These are phyloP conservation scores for Nothobranchius kuhntae DNA, from an alignment of 2,113 vertebrate genomes.

Conservation along the genomic window DNA sequence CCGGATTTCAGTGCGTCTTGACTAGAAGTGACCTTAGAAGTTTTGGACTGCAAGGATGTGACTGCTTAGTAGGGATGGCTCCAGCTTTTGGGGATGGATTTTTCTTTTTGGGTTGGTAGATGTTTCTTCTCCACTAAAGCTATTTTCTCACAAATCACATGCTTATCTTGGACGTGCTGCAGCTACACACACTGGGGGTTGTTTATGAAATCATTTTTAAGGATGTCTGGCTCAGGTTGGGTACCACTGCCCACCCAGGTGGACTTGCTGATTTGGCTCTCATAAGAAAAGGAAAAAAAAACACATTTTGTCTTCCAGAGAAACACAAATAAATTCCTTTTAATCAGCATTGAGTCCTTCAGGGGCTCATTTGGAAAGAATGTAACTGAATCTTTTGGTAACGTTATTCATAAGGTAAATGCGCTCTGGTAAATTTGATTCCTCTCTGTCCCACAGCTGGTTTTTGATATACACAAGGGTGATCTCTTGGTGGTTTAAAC, in stretches of 20 bases:
- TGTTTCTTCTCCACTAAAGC: constrained; percentile 7
- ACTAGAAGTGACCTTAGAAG: constrained; percentile 23
- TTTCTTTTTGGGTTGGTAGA: constrained; percentile 25
- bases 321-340: constrained; percentile 73
- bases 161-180: constrained; percentile 53
- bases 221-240: constrained; percentile 52
- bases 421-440: constrained; percentile 52
- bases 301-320: constrained; percentile 46
- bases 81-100: not conserved
- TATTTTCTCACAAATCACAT: constrained; percentile 29
- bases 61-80: not conserved
- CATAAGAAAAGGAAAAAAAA: constrained; percentile 45
- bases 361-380: constrained; percentile 68
- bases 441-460: constrained; percentile 25
- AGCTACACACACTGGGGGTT: constrained; percentile 22
- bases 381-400: constrained; percentile 71
- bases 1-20: constrained; percentile 46
- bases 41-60: not conserved
- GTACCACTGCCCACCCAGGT: constrained; percentile 62
- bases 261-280: constrained; percentile 64
- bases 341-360: constrained; percentile 68
- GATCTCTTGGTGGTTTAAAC: constrained; percentile 33
- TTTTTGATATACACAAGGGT: constrained; percentile 42
- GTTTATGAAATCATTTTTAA: constrained; percentile 51
- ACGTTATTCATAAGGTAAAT: constrained; percentile 63